These are phyloP conservation scores for Drosophila stalkeri DNA, from an alignment of 2,888 invertebrate genomes.

Conservation along the genomic window DNA sequence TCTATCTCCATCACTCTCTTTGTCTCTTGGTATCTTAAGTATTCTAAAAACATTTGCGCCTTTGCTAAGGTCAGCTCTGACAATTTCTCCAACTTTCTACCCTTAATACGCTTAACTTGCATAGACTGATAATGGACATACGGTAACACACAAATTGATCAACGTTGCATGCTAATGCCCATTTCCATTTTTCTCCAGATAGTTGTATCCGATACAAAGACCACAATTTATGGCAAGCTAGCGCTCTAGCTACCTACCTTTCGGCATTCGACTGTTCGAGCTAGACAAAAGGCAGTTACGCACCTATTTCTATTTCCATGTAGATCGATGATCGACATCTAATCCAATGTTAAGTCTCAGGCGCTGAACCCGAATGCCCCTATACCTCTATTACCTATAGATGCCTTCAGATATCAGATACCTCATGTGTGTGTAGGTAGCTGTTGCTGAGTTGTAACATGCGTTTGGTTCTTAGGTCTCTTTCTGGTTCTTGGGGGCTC, in stretches of 20 bases:
- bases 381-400: background rate
- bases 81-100: conserved; percentile 33
- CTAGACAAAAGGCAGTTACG: conserved; percentile 35
- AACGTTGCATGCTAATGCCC: conserved; percentile 62
- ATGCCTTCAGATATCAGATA: background rate
- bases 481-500: conserved; percentile 31
- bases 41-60: conserved; percentile 9
- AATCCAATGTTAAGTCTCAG: conserved; percentile 69
- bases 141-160: conserved; percentile 36
- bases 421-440: conserved; percentile 43
- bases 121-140: conserved; percentile 28
- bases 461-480: conserved; percentile 20
- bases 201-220: conserved; percentile 25
- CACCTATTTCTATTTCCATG: conserved; percentile 24
- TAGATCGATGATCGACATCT: conserved; percentile 71
- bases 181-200: conserved; percentile 24
- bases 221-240: conserved; percentile 62
- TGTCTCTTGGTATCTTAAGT: background rate
- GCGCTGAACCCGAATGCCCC: conserved; percentile 55
- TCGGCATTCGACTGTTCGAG: conserved; percentile 20
- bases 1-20: too few relatives aligned
- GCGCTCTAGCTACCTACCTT: conserved; percentile 47
- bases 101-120: conserved; percentile 48
- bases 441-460: conserved; percentile 27
- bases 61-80: background rate